Evolutionary conservation across 1,140 invertebrate genomes (phyloP).

Genomic region (Lysiphlebus fabarum): DNA sequence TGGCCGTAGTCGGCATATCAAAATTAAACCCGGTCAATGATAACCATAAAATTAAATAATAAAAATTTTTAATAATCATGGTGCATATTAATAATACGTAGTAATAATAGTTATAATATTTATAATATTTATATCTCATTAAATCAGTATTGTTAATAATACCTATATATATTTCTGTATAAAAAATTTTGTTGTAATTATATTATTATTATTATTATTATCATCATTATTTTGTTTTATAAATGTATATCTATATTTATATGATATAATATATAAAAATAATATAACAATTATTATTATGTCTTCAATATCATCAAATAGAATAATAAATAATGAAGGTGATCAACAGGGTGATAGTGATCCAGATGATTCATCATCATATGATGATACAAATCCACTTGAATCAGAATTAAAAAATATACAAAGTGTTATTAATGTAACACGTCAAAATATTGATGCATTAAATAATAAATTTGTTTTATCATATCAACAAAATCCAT

Average conservation of each 20-base stretch:
- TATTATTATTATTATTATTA: too few relatives aligned
- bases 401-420: slow-evolving; percentile 84
- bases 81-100: not conserved
- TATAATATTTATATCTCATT: too few relatives aligned
- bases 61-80: not conserved
- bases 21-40: slow-evolving; percentile 33
- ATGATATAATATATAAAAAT: not conserved
- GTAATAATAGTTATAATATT: too few relatives aligned
- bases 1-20: slow-evolving; percentile 50
- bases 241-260: too few relatives aligned
- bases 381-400: slow-evolving; percentile 53
- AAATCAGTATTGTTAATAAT: too few relatives aligned
- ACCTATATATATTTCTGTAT: too few relatives aligned
- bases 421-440: slow-evolving; percentile 86
- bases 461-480: slow-evolving; percentile 85
- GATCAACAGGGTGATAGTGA: slow-evolving; percentile 52
- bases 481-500: slow-evolving; percentile 70
- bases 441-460: slow-evolving; percentile 87
- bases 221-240: too few relatives aligned
- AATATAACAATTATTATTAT: not conserved
- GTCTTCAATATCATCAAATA: slow-evolving; percentile 27
- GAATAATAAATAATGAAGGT: slow-evolving; percentile 41
- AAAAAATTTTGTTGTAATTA: too few relatives aligned
- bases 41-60: slow-evolving; percentile 7
- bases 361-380: slow-evolving; percentile 51